Percentiles rank a stretch among this genome's conserved stretches.
phyloP scores from a whole-genome alignment of 1,140 invertebrate genomes.

The Lepidostoma basale region DNA sequence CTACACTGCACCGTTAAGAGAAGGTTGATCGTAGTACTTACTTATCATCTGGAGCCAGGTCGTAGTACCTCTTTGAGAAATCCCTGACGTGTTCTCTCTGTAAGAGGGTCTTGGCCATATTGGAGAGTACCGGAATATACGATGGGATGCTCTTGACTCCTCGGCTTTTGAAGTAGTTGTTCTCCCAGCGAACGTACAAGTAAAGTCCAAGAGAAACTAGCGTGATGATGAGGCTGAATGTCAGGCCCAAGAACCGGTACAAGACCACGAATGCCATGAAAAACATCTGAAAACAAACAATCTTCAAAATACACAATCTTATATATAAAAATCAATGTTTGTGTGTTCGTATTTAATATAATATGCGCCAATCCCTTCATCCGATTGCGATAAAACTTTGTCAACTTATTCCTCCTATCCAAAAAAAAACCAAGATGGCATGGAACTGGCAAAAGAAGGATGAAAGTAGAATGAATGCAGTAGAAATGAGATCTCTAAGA shows the following conservation, averaged over 20 bases:
- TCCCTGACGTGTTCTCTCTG: conserved; percentile 11
- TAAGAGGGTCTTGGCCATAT: conserved; percentile 16
- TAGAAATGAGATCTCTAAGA: too few species aligned
- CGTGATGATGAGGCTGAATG: background rate
- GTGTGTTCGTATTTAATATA: too few species aligned
- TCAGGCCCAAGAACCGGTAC: background rate
- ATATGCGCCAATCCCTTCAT: too few species aligned
- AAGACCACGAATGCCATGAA: background rate
- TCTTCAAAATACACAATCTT: too few species aligned
- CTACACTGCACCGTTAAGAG: too few species aligned
- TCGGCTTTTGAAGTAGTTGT: background rate
- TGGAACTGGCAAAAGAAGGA: too few species aligned
- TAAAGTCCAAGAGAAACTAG: background rate
- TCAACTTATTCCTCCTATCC: too few species aligned
- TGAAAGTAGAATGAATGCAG: too few species aligned
- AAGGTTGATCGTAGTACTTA: background rate
- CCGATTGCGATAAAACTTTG: too few species aligned
- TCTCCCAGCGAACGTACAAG: background rate
- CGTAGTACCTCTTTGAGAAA: background rate
- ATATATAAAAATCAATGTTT: too few species aligned
- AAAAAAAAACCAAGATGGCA: too few species aligned
- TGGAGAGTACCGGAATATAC: background rate
- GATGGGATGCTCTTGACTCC: background rate
- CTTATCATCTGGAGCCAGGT: conserved; percentile 10
- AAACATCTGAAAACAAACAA: conserved; percentile 2